Base-by-base conservation (phyloP, 1,140 invertebrate species). In the Holotrichia oblita region DNA sequence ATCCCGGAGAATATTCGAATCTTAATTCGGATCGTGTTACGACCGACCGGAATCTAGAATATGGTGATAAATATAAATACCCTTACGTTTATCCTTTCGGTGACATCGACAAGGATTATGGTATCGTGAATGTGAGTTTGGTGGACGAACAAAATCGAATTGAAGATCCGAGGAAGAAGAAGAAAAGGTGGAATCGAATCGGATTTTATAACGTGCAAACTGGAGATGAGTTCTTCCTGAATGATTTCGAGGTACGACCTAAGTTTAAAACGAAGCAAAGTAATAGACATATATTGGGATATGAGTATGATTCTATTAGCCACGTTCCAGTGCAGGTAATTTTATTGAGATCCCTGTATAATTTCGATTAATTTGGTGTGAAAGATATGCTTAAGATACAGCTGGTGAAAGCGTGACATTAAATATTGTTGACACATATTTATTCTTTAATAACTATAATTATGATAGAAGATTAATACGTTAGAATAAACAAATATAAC, bases 141-240 rank as follows among this genome's bases (percentile, higher is more conserved):
- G 17, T 64, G 20, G 61, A 2, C 17, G 9, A n/a, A n/a, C n/a
- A 48, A 64, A 17, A 27, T 64, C 14, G 6, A 22, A 12, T 27
- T 24, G 61, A 64, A 20, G 22, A 22, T 4, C 17, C 17, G 7
- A 41, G 40, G 14, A 73, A 73, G 7, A 73, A 9, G 27, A 41
- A 73, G 24, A 41, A 40, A 17, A 73, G 9, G 14, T 40, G 14
- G 27, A 41, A 73, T 40, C 24, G 40, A 0, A 12, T 73, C 0
- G 72, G 72, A 20, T 73, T 73, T 8, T 73, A 73, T 24, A 73
- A 73, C 40, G 72, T 73, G 14, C 72, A 73, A 40, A 73, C 72
- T 10, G 72, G 72, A 0, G 72, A 73, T 73, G 72, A 73, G 14
- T 73, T 73, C 40, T 73, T 73, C 10, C 24, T 73, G 72, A 40